A percentile compares a stretch with the other conserved stretches of the same genome.
Conservation (phyloP, 2,113 vertebrate species). For the Aegithalos caudatus region DNA sequence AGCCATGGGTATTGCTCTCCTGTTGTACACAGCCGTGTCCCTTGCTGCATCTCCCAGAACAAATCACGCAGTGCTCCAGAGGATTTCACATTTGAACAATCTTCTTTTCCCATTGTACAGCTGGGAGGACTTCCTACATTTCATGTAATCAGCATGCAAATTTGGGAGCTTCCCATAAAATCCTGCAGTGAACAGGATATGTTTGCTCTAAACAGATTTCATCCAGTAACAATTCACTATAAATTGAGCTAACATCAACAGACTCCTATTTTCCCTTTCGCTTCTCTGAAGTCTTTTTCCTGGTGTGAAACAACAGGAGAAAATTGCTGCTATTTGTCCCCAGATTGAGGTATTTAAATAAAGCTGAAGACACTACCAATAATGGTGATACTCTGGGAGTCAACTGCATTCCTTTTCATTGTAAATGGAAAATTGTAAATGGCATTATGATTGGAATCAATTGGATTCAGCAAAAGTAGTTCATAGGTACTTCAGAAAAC, state of each 20-base stretch:
- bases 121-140: conserved; percentile 24
- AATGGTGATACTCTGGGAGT: neutral
- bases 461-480: neutral
- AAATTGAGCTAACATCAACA: conserved; percentile 18
- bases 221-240: neutral
- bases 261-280: neutral
- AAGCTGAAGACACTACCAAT: neutral
- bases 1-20: neutral
- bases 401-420: neutral
- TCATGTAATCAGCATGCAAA: conserved; percentile 26
- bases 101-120: neutral
- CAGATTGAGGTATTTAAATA: neutral
- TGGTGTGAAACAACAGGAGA: neutral
- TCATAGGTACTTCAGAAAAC: neutral
- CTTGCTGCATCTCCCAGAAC: neutral
- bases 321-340: neutral
- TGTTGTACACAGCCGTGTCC: neutral
- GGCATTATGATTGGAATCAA: neutral
- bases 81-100: neutral
- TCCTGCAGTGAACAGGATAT: conserved; percentile 24
- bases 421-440: neutral
- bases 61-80: fast-evolving
- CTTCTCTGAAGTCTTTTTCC: neutral
- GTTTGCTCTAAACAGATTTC: conserved; percentile 20
- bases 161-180: conserved; percentile 1